Percentiles rank a stretch among this genome's conserved stretches.
phyloP scores from a whole-genome alignment of 2,113 vertebrate species.

The Odocoileus virginianus region DNA sequence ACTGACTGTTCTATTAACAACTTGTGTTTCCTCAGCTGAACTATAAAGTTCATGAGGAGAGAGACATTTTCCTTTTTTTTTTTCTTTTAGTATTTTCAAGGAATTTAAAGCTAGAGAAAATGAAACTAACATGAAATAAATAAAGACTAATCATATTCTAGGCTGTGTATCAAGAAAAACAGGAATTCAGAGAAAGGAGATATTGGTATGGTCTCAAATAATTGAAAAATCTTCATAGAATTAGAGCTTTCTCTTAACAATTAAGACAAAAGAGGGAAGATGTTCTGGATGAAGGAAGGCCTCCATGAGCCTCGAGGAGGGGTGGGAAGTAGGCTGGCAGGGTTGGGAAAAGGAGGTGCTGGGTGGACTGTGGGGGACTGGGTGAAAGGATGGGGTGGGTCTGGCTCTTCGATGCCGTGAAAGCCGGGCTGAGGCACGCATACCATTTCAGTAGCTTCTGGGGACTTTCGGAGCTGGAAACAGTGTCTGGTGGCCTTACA shows the following conservation, averaged over 20 bases:
- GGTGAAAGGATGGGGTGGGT: fast-evolving
- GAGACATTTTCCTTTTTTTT: background rate
- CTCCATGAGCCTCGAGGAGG: background rate
- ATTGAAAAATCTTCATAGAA: background rate
- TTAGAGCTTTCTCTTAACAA: background rate
- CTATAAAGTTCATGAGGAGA: background rate
- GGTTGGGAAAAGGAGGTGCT: fast-evolving
- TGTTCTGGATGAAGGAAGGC: fast-evolving
- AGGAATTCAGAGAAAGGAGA: background rate
- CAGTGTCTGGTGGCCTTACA: fast-evolving
- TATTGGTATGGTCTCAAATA: background rate
- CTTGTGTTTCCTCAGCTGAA: background rate
- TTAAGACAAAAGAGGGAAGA: background rate
- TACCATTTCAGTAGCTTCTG: background rate
- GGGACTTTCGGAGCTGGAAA: no score
- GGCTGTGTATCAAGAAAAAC: fast-evolving
- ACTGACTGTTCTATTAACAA: background rate
- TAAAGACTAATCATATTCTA: background rate
- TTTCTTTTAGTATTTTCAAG: background rate
- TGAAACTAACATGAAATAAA: background rate
- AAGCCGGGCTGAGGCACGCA: background rate
- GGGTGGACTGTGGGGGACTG: fast-evolving
- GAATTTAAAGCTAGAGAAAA: background rate
- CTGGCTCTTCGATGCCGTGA: fast-evolving
- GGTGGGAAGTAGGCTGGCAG: fast-evolving